Evolutionary conservation across 2,888 invertebrate genomes (phyloP).

Genomic region (Eulithis prunata): DNA sequence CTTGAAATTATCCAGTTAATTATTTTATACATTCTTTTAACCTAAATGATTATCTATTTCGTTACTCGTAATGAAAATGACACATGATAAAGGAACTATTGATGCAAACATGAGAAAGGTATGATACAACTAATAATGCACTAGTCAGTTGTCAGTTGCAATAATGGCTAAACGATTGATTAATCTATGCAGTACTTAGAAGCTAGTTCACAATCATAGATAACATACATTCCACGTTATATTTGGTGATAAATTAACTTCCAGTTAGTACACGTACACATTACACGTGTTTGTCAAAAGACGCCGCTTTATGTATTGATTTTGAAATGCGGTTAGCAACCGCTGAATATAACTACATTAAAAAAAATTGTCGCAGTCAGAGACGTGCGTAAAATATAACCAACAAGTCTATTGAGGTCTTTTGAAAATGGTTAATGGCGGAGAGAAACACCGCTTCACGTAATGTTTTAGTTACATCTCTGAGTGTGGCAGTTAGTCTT

Average conservation of each 20-base stretch:
- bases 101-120: slow-evolving; percentile 78
- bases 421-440: too few relatives aligned
- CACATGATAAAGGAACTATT: slow-evolving; percentile 84
- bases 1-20: slow-evolving; percentile 80
- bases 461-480: too few relatives aligned
- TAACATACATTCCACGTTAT: slow-evolving; percentile 61
- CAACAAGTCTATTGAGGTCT: too few relatives aligned
- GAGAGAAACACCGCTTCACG: too few relatives aligned
- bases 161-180: slow-evolving; percentile 69
- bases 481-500: not conserved
- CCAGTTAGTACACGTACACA: not conserved
- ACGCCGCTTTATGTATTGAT: too few relatives aligned
- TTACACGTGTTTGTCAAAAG: not conserved
- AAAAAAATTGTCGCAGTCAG: too few relatives aligned
- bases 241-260: slow-evolving; percentile 67
- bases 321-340: too few relatives aligned
- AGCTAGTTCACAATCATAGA: slow-evolving; percentile 61
- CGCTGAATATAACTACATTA: too few relatives aligned
- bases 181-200: slow-evolving; percentile 48
- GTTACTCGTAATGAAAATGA: slow-evolving; percentile 79
- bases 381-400: too few relatives aligned
- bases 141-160: slow-evolving; percentile 53
- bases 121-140: slow-evolving; percentile 52
- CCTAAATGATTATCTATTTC: slow-evolving; percentile 68
- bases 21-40: slow-evolving; percentile 68